These are phyloP conservation scores for Tragopan temminckii DNA, from an alignment of 2,797 vertebrate species.

Conservation along the genomic window DNA sequence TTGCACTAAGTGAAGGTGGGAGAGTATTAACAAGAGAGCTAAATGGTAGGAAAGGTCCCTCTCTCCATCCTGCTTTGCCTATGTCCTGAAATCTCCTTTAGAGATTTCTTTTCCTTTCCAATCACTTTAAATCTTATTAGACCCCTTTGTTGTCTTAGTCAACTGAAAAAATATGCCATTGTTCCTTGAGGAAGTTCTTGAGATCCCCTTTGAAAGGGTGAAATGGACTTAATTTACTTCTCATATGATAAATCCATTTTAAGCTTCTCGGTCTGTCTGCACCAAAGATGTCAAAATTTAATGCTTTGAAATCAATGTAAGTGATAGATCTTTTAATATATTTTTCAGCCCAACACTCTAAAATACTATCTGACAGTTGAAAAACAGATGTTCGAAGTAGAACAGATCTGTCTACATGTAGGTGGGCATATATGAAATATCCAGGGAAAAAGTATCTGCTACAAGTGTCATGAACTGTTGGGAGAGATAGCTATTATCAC, in stretches of 20 bases:
- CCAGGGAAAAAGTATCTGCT: neutral
- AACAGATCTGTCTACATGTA: neutral
- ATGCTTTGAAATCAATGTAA: conserved; percentile 16
- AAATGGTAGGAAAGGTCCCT: neutral
- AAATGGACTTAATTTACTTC: conserved; percentile 23
- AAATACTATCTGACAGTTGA: neutral
- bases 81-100: neutral
- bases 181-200: conserved; percentile 17
- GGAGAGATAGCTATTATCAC: neutral
- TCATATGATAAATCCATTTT: conserved; percentile 14
- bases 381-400: neutral
- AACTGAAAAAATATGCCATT: neutral
- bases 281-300: neutral
- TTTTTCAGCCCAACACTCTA: neutral
- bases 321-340: neutral
- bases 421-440: neutral
- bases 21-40: neutral
- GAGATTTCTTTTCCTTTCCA: neutral
- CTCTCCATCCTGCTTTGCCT: neutral
- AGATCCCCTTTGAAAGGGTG: conserved; percentile 10
- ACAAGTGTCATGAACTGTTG: neutral
- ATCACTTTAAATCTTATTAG: conserved; percentile 18
- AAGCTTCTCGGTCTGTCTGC: neutral
- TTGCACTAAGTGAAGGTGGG: neutral
- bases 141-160: neutral